Evolutionary conservation across 2,113 vertebrate genomes (phyloP), one percentile per base, ranked within the genome.

Genomic region (Brevimyrus niger): DNA sequence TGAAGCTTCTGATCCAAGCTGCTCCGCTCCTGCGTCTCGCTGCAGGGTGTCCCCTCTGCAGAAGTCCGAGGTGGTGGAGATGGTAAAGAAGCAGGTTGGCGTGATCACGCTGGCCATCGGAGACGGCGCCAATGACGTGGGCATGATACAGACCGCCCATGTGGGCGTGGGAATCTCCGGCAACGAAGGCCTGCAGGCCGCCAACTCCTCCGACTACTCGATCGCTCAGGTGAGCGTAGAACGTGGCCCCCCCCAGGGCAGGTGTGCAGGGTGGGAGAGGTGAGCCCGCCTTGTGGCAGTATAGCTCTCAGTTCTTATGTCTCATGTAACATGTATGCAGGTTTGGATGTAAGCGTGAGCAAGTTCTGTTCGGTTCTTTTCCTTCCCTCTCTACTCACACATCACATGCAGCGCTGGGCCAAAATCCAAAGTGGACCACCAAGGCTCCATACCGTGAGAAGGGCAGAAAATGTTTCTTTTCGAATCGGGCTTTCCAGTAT

Each of bases 191-290:
- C 96, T 99, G 8, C 98, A 99, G 93, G 98, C 98, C 1, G 98
- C 98, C 38, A 99, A 99, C 94, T 99, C 98, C 88, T 99, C 98
- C 0, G 98, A 99, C 92, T 99, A 99, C 93, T 99, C 98, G n/a
- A 99, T 99, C 90, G 98, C 98, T 65, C 98, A 99, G 97, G 98
- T 99, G 91, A 91, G 85, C 58, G 35, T 35, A 35, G 50, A 17
- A 76, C 1, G 21, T 47, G 42, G 27, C 5, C 8, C 6, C 11
- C 1, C n/a, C 31, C 38, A 15, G 47, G 31, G 88, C 73, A 80
- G 88, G 31, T n/a, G 27, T 76, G 88, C 47, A 55, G 73, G 46
- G 73, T n/a, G 42, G n/a, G 47, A 15, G 69, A 51, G 88, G 73
- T 82, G 44, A 50, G 17, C 21, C 21, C 1, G 19, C 3, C 44